Evolutionary conservation across 2,888 invertebrate species (phyloP), one percentile per base, ranked within the genome.

Genomic region (Bellardia bayeri): DNA sequence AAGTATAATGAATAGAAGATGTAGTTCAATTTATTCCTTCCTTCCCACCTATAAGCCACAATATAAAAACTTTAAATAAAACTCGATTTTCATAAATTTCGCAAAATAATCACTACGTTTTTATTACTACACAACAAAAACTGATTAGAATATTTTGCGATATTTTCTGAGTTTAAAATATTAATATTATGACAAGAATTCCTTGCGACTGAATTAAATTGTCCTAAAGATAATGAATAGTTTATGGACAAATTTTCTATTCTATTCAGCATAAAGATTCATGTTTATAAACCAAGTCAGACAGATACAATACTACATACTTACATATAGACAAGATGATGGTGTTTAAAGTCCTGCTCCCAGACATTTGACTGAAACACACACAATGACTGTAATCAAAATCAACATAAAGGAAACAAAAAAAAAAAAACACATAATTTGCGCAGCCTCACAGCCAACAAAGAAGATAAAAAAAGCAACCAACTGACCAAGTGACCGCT

Each of bases 401-500:
- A 72, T 58, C 64, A 66, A 72, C 45, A n/a, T 58, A 69, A 51
- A 71, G 56, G 33, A 72, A 78, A 72, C 66, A 61, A 45, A n/a
- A 72, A 72, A 72, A 72, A 61, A 45, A n/a, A 51, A 61, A 0
- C 63, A 63, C 9, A 49, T 11, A 16, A 14, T 81, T 72, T 45
- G 23, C 33, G 54, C 63, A 16, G 64, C 45, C 30, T 13, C 33
- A 16, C 64, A 66, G 8, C 13, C 56, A 45, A 45, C 64, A 64
- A 42, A 3, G 14, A 66, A 66, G 13, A 23, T 40, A 9, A 14
- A 56, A 42, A 75, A 45, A 13, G 33, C 78, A 81, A 78, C 87
- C 87, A 84, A 81, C 84, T 87, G 87, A 87, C 87, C 87, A 84
- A 87, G 72, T 87, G 84, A 87, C 87, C 87, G 68, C 63, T 66